Evolutionary conservation across 2,797 vertebrate species (phyloP).

Genomic region (Chaunax sp.): DNA sequence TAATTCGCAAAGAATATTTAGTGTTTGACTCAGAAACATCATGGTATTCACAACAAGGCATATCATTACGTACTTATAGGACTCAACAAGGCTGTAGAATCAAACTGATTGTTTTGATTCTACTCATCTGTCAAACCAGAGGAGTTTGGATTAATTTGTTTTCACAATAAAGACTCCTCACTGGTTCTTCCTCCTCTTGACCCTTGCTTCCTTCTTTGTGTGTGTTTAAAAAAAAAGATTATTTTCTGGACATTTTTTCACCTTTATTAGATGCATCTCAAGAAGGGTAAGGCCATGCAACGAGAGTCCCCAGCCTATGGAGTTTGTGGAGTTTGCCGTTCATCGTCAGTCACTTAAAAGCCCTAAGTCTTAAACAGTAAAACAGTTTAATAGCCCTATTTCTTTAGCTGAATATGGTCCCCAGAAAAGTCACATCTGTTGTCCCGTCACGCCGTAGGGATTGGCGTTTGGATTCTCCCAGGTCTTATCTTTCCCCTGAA

Average conservation of each 20-base stretch:
- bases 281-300: not conserved
- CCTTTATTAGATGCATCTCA: slow-evolving; percentile 10
- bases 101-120: too few relatives aligned
- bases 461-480: slow-evolving; percentile 39
- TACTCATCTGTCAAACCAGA: not conserved
- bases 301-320: not conserved
- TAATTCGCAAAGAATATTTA: slow-evolving; percentile 25
- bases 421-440: not conserved
- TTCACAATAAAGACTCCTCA: slow-evolving; percentile 7
- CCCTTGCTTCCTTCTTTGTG: too few relatives aligned
- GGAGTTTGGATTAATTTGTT: slow-evolving; percentile 9
- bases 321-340: not conserved
- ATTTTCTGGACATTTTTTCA: not conserved
- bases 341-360: not conserved
- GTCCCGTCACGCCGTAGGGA: not conserved
- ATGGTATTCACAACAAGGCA: too few relatives aligned
- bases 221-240: too few relatives aligned
- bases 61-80: too few relatives aligned
- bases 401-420: slow-evolving; percentile 1
- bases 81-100: too few relatives aligned
- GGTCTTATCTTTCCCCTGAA: slow-evolving; percentile 65
- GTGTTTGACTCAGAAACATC: slow-evolving; percentile 25
- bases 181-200: not conserved
- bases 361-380: not conserved
- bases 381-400: not conserved